Conservation (phyloP, 2,113 vertebrate genomes). For the Ellobius talpinus region DNA sequence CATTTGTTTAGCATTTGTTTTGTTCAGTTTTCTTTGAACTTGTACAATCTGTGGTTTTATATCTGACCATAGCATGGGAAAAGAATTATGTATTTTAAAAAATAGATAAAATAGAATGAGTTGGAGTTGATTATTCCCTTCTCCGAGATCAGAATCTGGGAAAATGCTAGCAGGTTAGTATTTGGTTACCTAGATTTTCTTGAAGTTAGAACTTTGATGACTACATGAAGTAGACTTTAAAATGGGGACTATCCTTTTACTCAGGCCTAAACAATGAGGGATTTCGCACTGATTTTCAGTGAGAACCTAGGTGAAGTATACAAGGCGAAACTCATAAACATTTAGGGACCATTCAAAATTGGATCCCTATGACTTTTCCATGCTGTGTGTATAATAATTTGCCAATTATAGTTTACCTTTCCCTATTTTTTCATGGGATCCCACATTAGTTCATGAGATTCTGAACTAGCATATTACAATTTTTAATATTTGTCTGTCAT, state of each 20-base stretch:
- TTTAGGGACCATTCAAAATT: neutral
- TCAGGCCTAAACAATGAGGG: neutral
- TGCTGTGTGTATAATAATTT: neutral
- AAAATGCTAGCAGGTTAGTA: neutral
- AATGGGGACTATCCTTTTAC: neutral
- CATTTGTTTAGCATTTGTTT: neutral
- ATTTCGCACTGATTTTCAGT: neutral
- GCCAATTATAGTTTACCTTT: neutral
- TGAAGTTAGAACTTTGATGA: neutral
- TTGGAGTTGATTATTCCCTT: neutral
- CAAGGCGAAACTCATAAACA: neutral
- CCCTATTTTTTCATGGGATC: neutral
- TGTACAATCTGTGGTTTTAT: neutral
- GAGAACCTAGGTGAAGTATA: neutral
- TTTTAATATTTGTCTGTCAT: neutral
- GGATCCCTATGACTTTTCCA: neutral
- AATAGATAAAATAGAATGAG: neutral
- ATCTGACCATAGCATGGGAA: neutral
- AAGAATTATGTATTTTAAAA: neutral
- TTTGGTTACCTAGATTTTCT: neutral
- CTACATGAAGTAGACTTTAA: neutral
- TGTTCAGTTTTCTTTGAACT: neutral
- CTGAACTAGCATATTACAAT: neutral
- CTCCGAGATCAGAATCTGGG: neutral
- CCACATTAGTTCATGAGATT: neutral